These are phyloP conservation scores for Babylonia areolata DNA, from an alignment of 1,140 invertebrate species.

Conservation along the genomic window DNA sequence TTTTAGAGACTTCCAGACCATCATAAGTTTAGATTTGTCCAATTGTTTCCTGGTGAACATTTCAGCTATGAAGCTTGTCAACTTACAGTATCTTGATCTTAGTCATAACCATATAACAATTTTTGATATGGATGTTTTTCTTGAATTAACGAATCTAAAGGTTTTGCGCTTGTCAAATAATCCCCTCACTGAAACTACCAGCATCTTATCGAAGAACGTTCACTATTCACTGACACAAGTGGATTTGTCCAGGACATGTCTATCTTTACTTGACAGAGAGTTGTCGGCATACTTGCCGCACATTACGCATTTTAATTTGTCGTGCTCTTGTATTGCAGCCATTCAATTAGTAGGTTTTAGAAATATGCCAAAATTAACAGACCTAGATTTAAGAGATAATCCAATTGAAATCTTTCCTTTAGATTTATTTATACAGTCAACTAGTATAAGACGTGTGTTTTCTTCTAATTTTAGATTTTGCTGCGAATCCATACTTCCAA, in stretches of 20 bases:
- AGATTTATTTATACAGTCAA: neutral
- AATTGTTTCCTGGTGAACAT: neutral
- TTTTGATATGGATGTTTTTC: neutral
- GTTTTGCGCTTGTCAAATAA: neutral
- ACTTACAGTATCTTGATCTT: neutral
- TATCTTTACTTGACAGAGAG: neutral
- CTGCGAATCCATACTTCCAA: neutral
- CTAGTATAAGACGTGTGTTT: neutral
- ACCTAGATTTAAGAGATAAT: neutral
- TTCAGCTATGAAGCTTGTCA: neutral
- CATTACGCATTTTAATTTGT: neutral
- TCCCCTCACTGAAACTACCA: neutral
- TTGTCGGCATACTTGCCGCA: neutral
- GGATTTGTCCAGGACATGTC: neutral
- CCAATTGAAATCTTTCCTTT: neutral
- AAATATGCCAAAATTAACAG: neutral
- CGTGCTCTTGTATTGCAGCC: neutral
- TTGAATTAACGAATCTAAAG: neutral
- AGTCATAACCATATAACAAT: neutral
- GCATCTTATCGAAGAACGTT: neutral
- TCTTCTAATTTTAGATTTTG: constrained; percentile 14
- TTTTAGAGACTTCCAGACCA: neutral
- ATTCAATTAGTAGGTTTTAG: neutral
- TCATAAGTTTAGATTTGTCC: neutral
- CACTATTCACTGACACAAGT: neutral